phyloP scores from a whole-genome alignment of 2,888 invertebrate species.

The Sinohyriopsis cumingii region DNA sequence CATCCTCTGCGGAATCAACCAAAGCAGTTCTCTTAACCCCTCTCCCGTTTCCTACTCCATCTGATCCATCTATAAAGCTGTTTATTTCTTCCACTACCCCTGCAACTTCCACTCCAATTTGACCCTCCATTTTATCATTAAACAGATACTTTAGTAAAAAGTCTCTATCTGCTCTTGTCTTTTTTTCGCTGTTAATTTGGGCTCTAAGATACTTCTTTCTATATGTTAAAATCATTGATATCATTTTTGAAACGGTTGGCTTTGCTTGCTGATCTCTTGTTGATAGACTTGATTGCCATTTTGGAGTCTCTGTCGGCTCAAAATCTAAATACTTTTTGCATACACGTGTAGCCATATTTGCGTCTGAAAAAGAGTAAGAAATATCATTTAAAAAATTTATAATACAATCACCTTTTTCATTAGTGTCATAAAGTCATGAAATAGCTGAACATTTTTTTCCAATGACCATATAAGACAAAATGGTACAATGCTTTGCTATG shows the following conservation, averaged over 20 bases:
- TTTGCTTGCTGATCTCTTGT: background rate
- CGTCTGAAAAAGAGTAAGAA: too few species aligned
- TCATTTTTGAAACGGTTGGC: conserved; percentile 7
- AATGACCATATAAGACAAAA: too few species aligned
- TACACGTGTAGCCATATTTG: too few species aligned
- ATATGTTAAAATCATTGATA: conserved; percentile 3
- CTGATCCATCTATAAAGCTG: background rate
- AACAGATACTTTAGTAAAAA: conserved; percentile 5
- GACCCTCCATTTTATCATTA: conserved; percentile 1
- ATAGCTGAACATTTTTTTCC: too few species aligned
- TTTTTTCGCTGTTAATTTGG: too few species aligned
- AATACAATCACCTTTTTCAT: too few species aligned
- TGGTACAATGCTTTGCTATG: too few species aligned
- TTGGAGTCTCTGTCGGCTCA: conserved; percentile 8
- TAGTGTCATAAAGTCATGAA: too few species aligned
- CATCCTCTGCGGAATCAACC: too few species aligned
- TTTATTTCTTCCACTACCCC: conserved; percentile 2
- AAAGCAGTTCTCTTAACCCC: too few species aligned
- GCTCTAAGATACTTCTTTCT: background rate
- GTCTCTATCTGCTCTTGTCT: background rate
- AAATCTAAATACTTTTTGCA: conserved; percentile 1
- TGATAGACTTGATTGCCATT: background rate
- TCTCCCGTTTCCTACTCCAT: too few species aligned
- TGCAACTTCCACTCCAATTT: conserved; percentile 5
- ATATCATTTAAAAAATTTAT: too few species aligned